Evolutionary conservation across 2,113 vertebrate species (phyloP).

Genomic region (Chlamydotis undulata): DNA sequence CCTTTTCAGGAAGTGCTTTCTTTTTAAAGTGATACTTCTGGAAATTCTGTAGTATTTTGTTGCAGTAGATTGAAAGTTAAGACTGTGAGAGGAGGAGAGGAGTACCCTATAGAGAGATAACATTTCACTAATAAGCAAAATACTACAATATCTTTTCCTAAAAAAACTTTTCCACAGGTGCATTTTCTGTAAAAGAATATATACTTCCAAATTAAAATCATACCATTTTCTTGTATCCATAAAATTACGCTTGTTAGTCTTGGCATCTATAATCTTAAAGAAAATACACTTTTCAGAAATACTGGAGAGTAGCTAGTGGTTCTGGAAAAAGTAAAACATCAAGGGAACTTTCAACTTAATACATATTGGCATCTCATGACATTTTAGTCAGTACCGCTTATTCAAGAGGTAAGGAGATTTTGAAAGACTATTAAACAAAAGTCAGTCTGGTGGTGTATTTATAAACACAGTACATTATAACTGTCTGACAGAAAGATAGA

Average conservation of each 20-base stretch:
- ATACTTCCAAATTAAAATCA: slow-evolving; percentile 16
- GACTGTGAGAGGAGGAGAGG: not conserved
- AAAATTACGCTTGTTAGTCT: slow-evolving; percentile 40
- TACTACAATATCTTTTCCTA: not conserved
- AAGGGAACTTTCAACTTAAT: slow-evolving; percentile 57
- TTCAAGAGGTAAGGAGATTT: slow-evolving; percentile 45
- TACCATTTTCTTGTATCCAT: not conserved
- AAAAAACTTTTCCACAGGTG: slow-evolving; percentile 9
- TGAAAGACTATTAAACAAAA: slow-evolving; percentile 35
- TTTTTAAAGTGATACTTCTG: not conserved
- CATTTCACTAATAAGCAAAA: slow-evolving; percentile 28
- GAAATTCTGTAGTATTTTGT: not conserved
- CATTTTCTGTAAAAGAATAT: slow-evolving; percentile 14
- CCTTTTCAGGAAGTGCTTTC: not conserved
- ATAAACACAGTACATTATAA: slow-evolving; percentile 16
- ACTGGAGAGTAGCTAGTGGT: not conserved
- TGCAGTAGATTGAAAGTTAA: not conserved
- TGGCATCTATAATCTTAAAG: slow-evolving; percentile 30
- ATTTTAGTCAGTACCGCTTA: slow-evolving; percentile 40
- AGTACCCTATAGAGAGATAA: not conserved
- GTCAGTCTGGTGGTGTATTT: slow-evolving; percentile 22
- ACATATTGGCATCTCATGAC: slow-evolving; percentile 50
- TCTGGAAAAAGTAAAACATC: slow-evolving; percentile 54
- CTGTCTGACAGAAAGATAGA: slow-evolving; percentile 45
- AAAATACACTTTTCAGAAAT: slow-evolving; percentile 37